These are phyloP conservation scores for Danio jaintianensis DNA, from an alignment of 2,797 vertebrate genomes.

Conservation along the genomic window DNA sequence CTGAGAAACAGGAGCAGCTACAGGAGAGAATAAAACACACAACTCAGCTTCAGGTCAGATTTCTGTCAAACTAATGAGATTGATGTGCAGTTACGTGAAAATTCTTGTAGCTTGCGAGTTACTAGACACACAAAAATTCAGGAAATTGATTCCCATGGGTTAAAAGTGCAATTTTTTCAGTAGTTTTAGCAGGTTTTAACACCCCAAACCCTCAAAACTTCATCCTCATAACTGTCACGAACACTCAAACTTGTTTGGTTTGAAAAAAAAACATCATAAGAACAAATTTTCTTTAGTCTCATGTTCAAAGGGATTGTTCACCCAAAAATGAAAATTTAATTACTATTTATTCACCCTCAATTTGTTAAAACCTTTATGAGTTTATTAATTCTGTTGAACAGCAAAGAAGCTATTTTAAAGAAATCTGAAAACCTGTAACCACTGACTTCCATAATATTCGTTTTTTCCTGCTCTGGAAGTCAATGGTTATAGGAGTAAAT, in stretches of 20 bases:
- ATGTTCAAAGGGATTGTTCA: no score
- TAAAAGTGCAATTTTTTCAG: constrained; percentile 19
- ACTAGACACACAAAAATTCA: neutral
- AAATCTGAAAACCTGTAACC: no score
- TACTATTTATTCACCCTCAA: no score
- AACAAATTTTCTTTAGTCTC: neutral
- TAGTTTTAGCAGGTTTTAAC: constrained; percentile 21
- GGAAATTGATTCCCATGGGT: neutral
- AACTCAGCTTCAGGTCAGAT: constrained; percentile 28
- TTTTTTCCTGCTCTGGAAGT: no score
- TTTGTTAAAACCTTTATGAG: no score
- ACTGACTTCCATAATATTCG: no score
- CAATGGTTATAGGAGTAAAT: no score
- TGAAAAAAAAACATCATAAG: neutral
- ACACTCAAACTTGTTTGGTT: constrained; percentile 2
- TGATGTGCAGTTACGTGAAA: neutral
- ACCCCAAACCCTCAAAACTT: neutral
- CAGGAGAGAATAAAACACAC: constrained; percentile 75
- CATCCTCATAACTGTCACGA: constrained; percentile 19
- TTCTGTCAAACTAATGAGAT: neutral
- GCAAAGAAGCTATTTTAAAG: no score
- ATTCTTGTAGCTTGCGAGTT: neutral
- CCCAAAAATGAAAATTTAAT: no score
- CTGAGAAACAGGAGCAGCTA: constrained; percentile 75
- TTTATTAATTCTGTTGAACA: no score